Percentiles rank a stretch among this genome's conserved stretches.
phyloP scores from a whole-genome alignment of 2,797 vertebrate genomes.

The Anniella stebbinsi region DNA sequence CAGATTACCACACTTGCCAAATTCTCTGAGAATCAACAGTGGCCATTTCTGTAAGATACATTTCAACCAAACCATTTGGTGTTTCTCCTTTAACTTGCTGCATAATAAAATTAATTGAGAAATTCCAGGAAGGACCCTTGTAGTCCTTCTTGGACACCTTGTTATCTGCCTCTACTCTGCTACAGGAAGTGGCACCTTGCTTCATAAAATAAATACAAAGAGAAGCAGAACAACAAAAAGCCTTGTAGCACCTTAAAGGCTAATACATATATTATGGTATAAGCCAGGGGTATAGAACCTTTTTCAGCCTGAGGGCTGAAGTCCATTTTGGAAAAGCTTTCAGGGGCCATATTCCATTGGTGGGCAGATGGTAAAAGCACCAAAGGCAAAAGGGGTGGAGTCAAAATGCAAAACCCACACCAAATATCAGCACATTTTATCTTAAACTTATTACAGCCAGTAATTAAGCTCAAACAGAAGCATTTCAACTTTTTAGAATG shows the following conservation, averaged over 20 bases:
- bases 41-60: not conserved
- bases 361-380: too few species aligned
- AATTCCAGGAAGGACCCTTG: not conserved
- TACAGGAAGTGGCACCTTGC: not conserved
- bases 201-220: not conserved
- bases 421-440: too few species aligned
- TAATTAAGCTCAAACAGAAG: too few species aligned
- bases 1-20: not conserved
- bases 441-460: too few species aligned
- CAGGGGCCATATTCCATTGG: too few species aligned
- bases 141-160: not conserved
- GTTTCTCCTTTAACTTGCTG: not conserved
- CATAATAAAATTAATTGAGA: not conserved
- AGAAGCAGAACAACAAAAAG: not conserved
- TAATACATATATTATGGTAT: not conserved
- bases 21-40: not conserved
- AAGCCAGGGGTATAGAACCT: too few species aligned
- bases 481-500: too few species aligned
- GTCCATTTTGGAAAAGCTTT: too few species aligned
- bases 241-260: not conserved
- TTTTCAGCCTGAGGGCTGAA: too few species aligned
- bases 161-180: not conserved
- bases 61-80: not conserved
- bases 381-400: too few species aligned
- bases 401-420: too few species aligned